Conservation (phyloP, 2,113 vertebrate genomes). For the Coptodon bakossiorum region DNA sequence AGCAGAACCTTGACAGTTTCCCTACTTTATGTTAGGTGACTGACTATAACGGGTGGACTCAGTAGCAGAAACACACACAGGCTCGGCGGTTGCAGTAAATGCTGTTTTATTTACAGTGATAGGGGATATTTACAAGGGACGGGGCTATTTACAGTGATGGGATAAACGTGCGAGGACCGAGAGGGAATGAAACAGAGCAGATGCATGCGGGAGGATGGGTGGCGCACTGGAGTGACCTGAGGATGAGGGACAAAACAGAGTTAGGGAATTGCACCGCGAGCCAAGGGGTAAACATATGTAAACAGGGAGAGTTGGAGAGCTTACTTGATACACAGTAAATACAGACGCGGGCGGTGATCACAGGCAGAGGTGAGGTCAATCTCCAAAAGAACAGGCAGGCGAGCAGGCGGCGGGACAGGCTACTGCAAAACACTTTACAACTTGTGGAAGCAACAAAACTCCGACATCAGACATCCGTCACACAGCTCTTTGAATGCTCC, state of each 20-base stretch:
- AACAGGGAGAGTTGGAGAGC: neutral
- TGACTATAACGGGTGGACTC: neutral
- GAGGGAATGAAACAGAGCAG: neutral
- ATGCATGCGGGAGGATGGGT: rapidly evolving
- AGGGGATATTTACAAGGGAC: rapidly evolving
- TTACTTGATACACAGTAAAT: neutral
- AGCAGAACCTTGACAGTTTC: neutral
- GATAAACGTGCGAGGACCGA: rapidly evolving
- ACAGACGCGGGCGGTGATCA: rapidly evolving
- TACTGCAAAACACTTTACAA: too few species aligned
- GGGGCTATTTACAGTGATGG: rapidly evolving
- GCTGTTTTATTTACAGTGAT: neutral
- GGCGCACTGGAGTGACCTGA: neutral
- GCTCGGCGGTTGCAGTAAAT: neutral
- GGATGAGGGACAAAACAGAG: neutral
- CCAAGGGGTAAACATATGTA: rapidly evolving
- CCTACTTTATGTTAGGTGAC: neutral
- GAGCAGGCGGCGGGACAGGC: neutral
- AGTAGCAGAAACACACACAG: neutral
- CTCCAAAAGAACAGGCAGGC: neutral
- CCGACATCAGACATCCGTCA: too few species aligned
- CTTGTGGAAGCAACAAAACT: too few species aligned
- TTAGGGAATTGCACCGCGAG: rapidly evolving
- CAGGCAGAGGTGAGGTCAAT: neutral
- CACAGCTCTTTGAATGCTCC: too few species aligned